A percentile compares a stretch with the other conserved stretches of the same genome.
Conservation (phyloP, 2,888 invertebrate genomes). For the Andrena bicolor region DNA sequence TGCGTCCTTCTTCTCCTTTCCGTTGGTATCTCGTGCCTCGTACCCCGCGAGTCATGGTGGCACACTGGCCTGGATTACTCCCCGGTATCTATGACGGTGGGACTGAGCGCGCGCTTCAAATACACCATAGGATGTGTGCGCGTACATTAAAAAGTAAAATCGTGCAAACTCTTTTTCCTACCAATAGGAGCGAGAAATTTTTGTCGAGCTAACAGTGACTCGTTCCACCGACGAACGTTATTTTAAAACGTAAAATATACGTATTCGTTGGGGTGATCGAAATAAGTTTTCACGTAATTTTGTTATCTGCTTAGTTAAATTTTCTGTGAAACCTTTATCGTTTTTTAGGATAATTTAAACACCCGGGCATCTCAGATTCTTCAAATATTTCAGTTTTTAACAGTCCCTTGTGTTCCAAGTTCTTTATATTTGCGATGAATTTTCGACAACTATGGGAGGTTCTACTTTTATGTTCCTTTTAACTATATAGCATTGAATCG, state of each 20-base stretch:
- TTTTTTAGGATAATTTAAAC: too few species aligned
- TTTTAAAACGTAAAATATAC: neutral
- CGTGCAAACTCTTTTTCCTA: slow-evolving; percentile 16
- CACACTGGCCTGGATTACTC: slow-evolving; percentile 72
- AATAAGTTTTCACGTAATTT: too few species aligned
- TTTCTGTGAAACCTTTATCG: too few species aligned
- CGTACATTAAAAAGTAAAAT: slow-evolving; percentile 44
- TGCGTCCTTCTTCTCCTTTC: slow-evolving; percentile 33
- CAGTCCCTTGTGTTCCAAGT: too few species aligned
- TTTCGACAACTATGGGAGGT: too few species aligned
- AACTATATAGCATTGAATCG: too few species aligned
- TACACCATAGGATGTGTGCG: slow-evolving; percentile 3
- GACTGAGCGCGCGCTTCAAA: slow-evolving; percentile 20
- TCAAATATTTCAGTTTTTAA: too few species aligned
- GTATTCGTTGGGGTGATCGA: too few species aligned
- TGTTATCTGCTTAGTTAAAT: too few species aligned
- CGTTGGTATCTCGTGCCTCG: slow-evolving; percentile 49
- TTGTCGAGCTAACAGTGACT: neutral
- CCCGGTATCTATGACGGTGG: slow-evolving; percentile 42
- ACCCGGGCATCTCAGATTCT: too few species aligned
- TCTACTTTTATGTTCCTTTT: too few species aligned
- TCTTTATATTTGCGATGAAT: too few species aligned
- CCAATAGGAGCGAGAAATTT: slow-evolving; percentile 9
- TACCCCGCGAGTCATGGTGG: slow-evolving; percentile 64
- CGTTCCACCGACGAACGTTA: neutral